Percentiles rank a stretch among this genome's conserved stretches.
Evolutionary conservation across 2,113 vertebrate species (phyloP).

Genomic region (Melanocharis versteri): DNA sequence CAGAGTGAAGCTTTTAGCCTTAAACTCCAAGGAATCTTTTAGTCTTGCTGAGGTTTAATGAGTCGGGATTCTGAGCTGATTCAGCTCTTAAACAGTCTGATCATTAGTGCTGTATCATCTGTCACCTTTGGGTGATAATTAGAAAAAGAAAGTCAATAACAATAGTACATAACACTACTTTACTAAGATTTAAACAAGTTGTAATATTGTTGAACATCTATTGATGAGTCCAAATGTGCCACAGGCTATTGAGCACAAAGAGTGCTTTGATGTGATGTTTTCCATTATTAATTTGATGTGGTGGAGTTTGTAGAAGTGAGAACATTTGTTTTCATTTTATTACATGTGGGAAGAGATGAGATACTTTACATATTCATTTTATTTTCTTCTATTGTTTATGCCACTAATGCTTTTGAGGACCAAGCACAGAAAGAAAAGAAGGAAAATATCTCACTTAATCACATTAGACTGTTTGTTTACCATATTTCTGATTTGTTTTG

Average conservation of each 20-base stretch:
- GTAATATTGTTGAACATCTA: conserved; percentile 80
- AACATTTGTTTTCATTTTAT: conserved; percentile 68
- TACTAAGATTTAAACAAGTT: conserved; percentile 80
- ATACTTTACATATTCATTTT: conserved; percentile 51
- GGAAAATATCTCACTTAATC: neutral
- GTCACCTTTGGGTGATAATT: conserved; percentile 84
- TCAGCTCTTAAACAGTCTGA: conserved; percentile 67
- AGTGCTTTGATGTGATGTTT: conserved; percentile 70
- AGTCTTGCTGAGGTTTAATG: conserved; percentile 49
- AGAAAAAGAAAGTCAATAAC: conserved; percentile 81
- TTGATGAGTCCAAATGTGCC: conserved; percentile 78
- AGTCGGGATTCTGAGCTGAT: conserved; percentile 67
- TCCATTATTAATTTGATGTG: conserved; percentile 79
- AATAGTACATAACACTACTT: conserved; percentile 79
- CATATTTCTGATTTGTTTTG: neutral
- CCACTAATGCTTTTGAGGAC: neutral
- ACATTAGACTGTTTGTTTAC: neutral
- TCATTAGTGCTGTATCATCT: conserved; percentile 78
- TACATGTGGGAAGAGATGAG: conserved; percentile 12
- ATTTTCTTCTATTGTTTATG: neutral
- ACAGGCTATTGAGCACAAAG: conserved; percentile 76
- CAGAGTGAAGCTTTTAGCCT: neutral
- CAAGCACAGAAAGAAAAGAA: neutral
- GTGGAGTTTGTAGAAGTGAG: conserved; percentile 64
- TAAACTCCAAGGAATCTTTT: conserved; percentile 28